phyloP scores from a whole-genome alignment of 2,113 vertebrate genomes.

The Taxidea taxus region DNA sequence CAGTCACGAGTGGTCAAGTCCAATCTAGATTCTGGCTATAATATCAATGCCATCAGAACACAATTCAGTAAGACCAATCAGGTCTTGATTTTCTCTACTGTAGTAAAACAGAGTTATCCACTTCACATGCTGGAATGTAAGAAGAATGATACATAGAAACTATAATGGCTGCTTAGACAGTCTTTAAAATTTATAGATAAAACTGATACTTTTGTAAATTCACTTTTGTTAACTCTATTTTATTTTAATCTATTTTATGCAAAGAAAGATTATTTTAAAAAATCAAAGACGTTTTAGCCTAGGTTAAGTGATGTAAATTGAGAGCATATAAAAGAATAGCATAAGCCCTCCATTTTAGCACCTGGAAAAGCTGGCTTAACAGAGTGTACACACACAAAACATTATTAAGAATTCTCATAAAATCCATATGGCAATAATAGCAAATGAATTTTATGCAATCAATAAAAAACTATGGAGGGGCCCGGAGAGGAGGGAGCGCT shows the following conservation, averaged over 20 bases:
- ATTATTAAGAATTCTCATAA: background rate
- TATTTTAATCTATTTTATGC: background rate
- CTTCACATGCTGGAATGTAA: background rate
- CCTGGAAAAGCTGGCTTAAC: background rate
- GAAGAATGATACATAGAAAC: background rate
- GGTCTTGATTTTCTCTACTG: background rate
- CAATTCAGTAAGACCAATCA: background rate
- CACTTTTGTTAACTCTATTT: background rate
- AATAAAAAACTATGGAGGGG: background rate
- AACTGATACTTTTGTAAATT: background rate
- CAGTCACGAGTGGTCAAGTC: background rate
- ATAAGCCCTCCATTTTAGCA: background rate
- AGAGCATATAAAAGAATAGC: background rate
- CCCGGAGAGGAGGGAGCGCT: background rate
- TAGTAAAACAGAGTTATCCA: background rate
- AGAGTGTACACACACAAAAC: background rate
- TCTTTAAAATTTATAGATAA: background rate
- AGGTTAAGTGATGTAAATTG: background rate
- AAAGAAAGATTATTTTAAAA: background rate
- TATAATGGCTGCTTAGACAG: background rate
- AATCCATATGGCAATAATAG: background rate
- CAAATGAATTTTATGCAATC: background rate
- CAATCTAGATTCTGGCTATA: background rate
- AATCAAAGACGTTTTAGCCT: background rate
- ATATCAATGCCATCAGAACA: background rate